A percentile compares a stretch with the other conserved stretches of the same genome.
Evolutionary conservation across 2,797 vertebrate genomes (phyloP).

Genomic region (Limosa lapponica): DNA sequence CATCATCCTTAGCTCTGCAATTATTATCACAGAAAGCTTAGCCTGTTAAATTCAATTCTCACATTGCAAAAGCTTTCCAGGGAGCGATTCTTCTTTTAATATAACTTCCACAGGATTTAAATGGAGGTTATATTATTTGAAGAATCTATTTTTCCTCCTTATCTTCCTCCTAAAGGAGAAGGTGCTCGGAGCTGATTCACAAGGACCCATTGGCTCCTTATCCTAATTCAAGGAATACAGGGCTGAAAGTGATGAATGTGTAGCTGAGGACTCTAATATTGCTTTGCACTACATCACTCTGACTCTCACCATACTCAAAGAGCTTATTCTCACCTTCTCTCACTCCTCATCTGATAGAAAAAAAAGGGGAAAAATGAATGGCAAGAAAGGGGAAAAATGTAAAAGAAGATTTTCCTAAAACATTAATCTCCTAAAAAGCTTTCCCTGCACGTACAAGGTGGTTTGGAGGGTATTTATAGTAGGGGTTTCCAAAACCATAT

Average conservation of each 20-base stretch:
- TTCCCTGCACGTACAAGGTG: neutral
- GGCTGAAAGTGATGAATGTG: neutral
- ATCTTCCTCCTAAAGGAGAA: neutral
- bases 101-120: neutral
- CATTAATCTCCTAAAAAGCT: neutral
- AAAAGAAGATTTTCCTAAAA: neutral
- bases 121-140: neutral
- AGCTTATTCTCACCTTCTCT: neutral
- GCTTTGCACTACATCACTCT: neutral
- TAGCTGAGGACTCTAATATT: neutral
- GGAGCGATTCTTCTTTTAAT: slow-evolving; percentile 16
- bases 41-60: slow-evolving; percentile 52
- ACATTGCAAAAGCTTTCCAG: slow-evolving; percentile 16
- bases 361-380: neutral
- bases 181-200: neutral
- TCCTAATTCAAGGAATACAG: neutral
- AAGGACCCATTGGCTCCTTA: neutral
- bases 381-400: neutral
- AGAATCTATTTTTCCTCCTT: slow-evolving; percentile 12
- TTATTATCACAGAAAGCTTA: slow-evolving; percentile 10
- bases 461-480: neutral
- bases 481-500: neutral
- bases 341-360: neutral
- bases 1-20: slow-evolving; percentile 59
- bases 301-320: neutral